Percentiles rank a stretch among this genome's conserved stretches.
Conservation (phyloP, 1,140 invertebrate species). For the Aradophagus sp. region DNA sequence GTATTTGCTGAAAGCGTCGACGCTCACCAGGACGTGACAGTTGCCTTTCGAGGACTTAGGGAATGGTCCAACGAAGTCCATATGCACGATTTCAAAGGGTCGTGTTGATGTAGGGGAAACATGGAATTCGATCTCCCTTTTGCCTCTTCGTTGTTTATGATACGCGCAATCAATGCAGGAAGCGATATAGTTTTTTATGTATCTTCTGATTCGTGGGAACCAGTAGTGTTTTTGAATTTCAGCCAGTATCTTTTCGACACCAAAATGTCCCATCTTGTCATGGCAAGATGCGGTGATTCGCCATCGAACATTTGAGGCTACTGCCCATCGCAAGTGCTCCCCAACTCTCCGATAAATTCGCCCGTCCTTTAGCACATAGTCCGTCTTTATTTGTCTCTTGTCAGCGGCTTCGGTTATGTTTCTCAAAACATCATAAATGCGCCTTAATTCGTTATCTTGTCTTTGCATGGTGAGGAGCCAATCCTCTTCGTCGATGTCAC, state of each 20-base stretch:
- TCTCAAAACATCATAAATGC: conserved; percentile 6
- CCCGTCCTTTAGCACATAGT: conserved; percentile 6
- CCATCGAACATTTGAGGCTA: conserved; percentile 16
- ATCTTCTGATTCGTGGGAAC: conserved; percentile 56
- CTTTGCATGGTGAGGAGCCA: conserved; percentile 16
- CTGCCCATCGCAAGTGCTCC: conserved; percentile 2
- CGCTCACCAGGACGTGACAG: conserved; percentile 54
- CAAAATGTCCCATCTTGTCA: conserved; percentile 8
- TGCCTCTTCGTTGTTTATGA: conserved; percentile 54
- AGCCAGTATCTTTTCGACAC: conserved; percentile 53
- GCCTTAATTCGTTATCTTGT: conserved; percentile 5
- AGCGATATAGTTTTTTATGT: conserved; percentile 31
- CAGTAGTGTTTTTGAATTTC: conserved; percentile 55
- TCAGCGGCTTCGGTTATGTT: neutral
- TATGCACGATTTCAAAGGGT: conserved; percentile 45
- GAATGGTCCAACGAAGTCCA: conserved; percentile 61
- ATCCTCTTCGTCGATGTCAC: conserved; percentile 3
- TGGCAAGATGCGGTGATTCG: conserved; percentile 6
- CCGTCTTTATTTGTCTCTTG: conserved; percentile 5
- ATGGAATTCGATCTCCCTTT: conserved; percentile 21
- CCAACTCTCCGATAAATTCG: conserved; percentile 7
- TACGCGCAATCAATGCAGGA: conserved; percentile 58
- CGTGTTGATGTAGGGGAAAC: conserved; percentile 7
- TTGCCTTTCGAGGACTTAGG: conserved; percentile 44
- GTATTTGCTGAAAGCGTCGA: conserved; percentile 67